Evolutionary conservation across 1,140 invertebrate genomes (phyloP).

Genomic region (Tetranychus cinnabarinus): DNA sequence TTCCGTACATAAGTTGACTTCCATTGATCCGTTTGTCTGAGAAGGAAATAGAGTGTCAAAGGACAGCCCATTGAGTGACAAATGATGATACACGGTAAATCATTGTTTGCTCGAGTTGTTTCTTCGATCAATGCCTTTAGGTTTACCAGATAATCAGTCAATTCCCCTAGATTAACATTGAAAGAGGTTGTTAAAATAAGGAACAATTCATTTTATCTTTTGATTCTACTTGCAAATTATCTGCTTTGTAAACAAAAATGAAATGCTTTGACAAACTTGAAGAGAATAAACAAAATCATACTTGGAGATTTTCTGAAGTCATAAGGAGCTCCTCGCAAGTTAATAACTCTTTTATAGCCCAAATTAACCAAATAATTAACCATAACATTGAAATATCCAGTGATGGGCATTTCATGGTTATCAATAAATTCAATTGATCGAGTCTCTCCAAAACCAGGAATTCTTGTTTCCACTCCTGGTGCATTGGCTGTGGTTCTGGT

Average conservation of each 20-base stretch:
- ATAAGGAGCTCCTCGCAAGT: slow-evolving; percentile 76
- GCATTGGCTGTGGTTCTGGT: slow-evolving; percentile 59
- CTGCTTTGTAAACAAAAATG: not conserved
- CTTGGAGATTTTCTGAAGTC: slow-evolving; percentile 91
- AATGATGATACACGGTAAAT: slow-evolving; percentile 48
- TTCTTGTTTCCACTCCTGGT: slow-evolving; percentile 59
- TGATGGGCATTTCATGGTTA: slow-evolving; percentile 45
- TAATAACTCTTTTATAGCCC: slow-evolving; percentile 55
- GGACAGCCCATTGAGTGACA: slow-evolving; percentile 83
- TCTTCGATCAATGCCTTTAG: slow-evolving; percentile 41
- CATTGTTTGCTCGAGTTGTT: slow-evolving; percentile 61
- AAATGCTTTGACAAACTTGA: not conserved
- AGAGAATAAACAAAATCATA: slow-evolving; percentile 29
- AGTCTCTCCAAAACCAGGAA: slow-evolving; percentile 71
- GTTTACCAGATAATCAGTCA: slow-evolving; percentile 75
- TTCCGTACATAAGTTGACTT: slow-evolving; percentile 68
- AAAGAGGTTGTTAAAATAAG: not conserved
- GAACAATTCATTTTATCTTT: not conserved
- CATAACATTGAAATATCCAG: slow-evolving; percentile 68
- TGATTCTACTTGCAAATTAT: not conserved
- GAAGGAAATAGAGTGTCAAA: slow-evolving; percentile 58
- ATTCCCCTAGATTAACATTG: slow-evolving; percentile 14
- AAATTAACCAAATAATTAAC: slow-evolving; percentile 45
- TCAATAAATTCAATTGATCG: slow-evolving; percentile 76
- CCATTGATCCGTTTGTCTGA: slow-evolving; percentile 53